Evolutionary conservation across 1,140 invertebrate genomes (phyloP).

Genomic region (Drosophila subpulchrella): DNA sequence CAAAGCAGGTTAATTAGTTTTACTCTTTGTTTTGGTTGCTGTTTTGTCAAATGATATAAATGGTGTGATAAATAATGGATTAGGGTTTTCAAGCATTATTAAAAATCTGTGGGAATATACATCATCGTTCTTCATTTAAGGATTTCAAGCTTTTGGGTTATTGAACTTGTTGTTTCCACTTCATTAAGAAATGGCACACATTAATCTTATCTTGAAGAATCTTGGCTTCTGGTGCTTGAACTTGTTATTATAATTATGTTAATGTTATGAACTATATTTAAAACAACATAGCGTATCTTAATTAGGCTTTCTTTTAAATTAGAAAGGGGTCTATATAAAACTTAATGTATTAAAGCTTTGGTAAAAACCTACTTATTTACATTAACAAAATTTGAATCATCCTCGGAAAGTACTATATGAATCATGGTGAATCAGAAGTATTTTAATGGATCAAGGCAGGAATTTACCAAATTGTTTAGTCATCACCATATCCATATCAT

Average conservation of each 20-base stretch:
- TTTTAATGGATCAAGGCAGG: slow-evolving; percentile 1
- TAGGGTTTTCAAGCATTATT: slow-evolving; percentile 15
- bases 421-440: slow-evolving; percentile 14
- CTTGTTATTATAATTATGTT: background rate
- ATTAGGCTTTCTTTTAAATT: background rate
- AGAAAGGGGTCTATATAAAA: too few species aligned
- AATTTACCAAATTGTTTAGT: slow-evolving; percentile 11
- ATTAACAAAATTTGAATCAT: background rate
- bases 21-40: slow-evolving; percentile 5
- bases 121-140: background rate
- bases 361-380: background rate
- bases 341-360: too few species aligned
- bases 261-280: background rate
- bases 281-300: background rate
- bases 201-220: background rate
- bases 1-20: slow-evolving; percentile 60
- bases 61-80: slow-evolving; percentile 36
- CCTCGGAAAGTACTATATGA: slow-evolving; percentile 1
- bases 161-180: slow-evolving; percentile 5
- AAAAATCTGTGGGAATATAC: slow-evolving; percentile 11
- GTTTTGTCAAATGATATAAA: slow-evolving; percentile 30
- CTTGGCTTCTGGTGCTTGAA: slow-evolving; percentile 14
- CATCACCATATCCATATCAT: slow-evolving; percentile 1
- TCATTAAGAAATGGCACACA: background rate
- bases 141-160: slow-evolving; percentile 4